Conservation (phyloP, 2,113 vertebrate species). For the Cyanoderma ruficeps region DNA sequence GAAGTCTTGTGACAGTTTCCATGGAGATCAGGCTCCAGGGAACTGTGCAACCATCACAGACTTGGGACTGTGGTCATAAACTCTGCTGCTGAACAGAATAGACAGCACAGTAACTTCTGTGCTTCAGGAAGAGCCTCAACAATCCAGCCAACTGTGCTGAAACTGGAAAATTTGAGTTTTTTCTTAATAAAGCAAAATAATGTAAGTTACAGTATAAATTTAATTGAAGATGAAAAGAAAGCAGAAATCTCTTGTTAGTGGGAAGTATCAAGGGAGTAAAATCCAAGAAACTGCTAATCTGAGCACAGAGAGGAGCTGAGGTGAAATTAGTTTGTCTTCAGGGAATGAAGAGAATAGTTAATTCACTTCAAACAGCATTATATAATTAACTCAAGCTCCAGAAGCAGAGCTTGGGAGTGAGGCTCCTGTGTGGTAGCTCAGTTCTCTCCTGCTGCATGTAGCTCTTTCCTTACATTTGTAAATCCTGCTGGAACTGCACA, state of each 20-base stretch:
- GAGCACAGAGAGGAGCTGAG: slow-evolving; percentile 5
- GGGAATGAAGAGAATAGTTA: neutral
- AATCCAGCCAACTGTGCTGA: neutral
- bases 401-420: neutral
- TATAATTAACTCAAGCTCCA: neutral
- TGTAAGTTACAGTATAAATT: neutral
- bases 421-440: neutral
- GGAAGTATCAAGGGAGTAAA: neutral
- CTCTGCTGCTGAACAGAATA: neutral
- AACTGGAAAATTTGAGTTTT: neutral
- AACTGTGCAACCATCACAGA: neutral
- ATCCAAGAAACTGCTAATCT: slow-evolving; percentile 36
- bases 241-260: neutral
- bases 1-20: neutral
- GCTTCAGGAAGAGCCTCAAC: neutral
- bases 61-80: neutral
- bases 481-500: neutral
- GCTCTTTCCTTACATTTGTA: neutral
- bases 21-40: neutral
- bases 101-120: neutral
- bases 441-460: neutral
- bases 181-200: neutral
- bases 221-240: neutral
- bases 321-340: slow-evolving; percentile 8
- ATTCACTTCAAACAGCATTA: slow-evolving; percentile 9